These are phyloP conservation scores for Metalampra italica DNA, from an alignment of 2,888 invertebrate genomes.

Conservation along the genomic window DNA sequence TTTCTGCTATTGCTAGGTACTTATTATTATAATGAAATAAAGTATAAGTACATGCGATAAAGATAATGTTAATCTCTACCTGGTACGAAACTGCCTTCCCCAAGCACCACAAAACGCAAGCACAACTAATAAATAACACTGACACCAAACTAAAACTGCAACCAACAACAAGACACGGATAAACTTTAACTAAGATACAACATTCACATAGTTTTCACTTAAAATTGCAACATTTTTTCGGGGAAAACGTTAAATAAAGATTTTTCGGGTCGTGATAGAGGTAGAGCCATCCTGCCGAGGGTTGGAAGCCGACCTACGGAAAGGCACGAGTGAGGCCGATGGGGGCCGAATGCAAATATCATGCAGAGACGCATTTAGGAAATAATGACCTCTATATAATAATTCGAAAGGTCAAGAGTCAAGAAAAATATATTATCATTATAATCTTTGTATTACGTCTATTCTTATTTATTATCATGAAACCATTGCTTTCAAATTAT, in stretches of 20 bases:
- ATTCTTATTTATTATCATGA: no score
- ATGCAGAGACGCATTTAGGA: slow-evolving; percentile 45
- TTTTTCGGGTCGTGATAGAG: slow-evolving; percentile 52
- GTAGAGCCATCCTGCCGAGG: slow-evolving; percentile 51
- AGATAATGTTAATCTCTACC: slow-evolving; percentile 30
- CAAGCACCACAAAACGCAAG: slow-evolving; percentile 30
- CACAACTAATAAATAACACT: slow-evolving; percentile 59
- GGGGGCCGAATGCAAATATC: slow-evolving; percentile 61
- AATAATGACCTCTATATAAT: slow-evolving; percentile 18
- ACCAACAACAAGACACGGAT: slow-evolving; percentile 31
- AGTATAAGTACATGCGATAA: background rate
- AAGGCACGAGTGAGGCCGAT: slow-evolving; percentile 61
- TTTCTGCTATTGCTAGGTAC: background rate
- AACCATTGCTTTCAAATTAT: no score
- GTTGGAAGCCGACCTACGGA: slow-evolving; percentile 64
- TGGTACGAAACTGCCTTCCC: slow-evolving; percentile 35
- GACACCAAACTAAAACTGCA: slow-evolving; percentile 46
- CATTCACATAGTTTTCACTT: slow-evolving; percentile 45
- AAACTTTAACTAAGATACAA: slow-evolving; percentile 25
- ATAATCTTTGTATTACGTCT: no score
- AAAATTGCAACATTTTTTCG: slow-evolving; percentile 35
- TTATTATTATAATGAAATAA: no score
- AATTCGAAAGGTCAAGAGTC: background rate
- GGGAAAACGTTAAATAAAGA: slow-evolving; percentile 55
- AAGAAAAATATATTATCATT: no score